Evolutionary conservation across 2,113 vertebrate genomes (phyloP), one percentile per base, ranked within the genome.

Genomic region (Campylomormyrus numenius): DNA sequence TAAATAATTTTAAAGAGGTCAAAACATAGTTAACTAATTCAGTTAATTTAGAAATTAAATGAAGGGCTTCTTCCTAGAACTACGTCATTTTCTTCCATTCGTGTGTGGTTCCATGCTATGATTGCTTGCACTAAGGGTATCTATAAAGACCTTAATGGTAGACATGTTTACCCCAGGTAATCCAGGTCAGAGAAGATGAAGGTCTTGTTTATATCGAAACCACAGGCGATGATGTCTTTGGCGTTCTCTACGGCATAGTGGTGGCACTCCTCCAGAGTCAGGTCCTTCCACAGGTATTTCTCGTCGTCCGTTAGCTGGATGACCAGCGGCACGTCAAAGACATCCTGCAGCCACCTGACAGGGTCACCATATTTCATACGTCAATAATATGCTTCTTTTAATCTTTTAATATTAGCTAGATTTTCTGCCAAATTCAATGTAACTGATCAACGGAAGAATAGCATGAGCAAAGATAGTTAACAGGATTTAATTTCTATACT

Each of bases 201-300:
- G 1, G 98, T 99, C 94, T 99, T 99, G 93, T 98, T 98, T 90
- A 98, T 5, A 6, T 99, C 97, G 90, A 99, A 99, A 53, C 98
- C 98, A 27, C 97, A 99, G 27, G 98, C 98, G 10, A 99, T 98
- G 87, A 99, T 98, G 93, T 99, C 98, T 93, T 97, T 98, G 93
- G 97, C 96, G 6, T 99, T 99, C 94, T 99, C 98, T 90, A 94
- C 90, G 0, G 98, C 93, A 6, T 97, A 99, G 27, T 94, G 95
- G 11, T 97, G 91, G 11, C 98, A 97, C 53, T 97, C 96, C 35
- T 99, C 98, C 89, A 97, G 50, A 5, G 97, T 96, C 89, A 99
- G 94, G 91, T 99, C 98, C 92, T 99, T 99, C 98, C 98, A 99
- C 92, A 99, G 96, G 91, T 98, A 99, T 90, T 99, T 99, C 94